Evolutionary conservation across 2,888 invertebrate species (phyloP), one percentile per base, ranked within the genome.

Genomic region (Onthophagus sagittarius): DNA sequence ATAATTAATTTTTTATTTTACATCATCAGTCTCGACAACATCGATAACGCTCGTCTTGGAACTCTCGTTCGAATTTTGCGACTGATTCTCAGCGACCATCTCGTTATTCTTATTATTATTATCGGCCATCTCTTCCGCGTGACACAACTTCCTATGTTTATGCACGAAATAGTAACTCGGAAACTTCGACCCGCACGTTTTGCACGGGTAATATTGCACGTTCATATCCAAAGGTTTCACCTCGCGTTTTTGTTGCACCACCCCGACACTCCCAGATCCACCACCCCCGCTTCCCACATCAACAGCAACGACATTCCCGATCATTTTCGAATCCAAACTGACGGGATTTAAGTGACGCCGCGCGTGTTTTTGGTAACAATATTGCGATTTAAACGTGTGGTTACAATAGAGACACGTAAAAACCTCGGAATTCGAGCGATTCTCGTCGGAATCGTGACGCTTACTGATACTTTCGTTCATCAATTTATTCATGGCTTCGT

Each of bases 141-240:
- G 96, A 81, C 95, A 95, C 80, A 93, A 85, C 86, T 95, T 95
- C 71, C 95, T 88, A 83, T 96, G 96, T 82, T 96, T 96, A 84
- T 96, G 96, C 23, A 96, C 96, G 86, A 96, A 96, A 86, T 96
- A 96, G 83, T 96, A 96, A 78, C 95, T 95, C 0, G 96, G 96
- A 84, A 96, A 96, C 84, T 96, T 96, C 79, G 91, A 94, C 15
- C 96, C 96, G 85, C 96, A 96, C 0, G 94, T 95, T 86, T 96
- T 96, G 86, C 96, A 96, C 0, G 96, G 96, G 85, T 96, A 96
- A 86, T 96, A 96, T 84, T 96, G 96, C 0, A 96, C 90, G 81
- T 95, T 92, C 84, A 94, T 89, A 79, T 93, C 93, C 70, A 92
- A 83, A 3, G 91, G 87, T 71, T 90, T 87, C 0, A 91, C 91